These are phyloP conservation scores for Coregonus clupeaformis DNA, from an alignment of 2,113 vertebrate species.

Conservation along the genomic window DNA sequence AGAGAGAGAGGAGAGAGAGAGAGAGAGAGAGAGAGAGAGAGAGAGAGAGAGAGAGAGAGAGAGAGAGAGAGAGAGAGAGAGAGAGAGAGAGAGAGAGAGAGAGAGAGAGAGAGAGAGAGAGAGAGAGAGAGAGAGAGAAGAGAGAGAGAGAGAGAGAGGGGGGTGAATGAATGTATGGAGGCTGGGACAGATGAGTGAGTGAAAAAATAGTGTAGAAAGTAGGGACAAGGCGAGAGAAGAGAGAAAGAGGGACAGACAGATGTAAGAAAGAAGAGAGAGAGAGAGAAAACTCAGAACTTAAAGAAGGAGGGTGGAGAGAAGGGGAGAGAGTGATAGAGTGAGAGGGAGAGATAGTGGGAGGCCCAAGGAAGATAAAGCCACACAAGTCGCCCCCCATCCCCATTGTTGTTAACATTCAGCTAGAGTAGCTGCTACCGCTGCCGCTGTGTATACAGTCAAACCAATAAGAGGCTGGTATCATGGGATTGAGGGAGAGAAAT, in stretches of 20 bases:
- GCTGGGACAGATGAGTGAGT: constrained; percentile 13
- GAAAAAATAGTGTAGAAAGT: constrained; percentile 21
- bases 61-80: too few relatives aligned
- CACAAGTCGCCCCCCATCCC: constrained; percentile 3
- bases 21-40: constrained; percentile 3
- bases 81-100: too few relatives aligned
- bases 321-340: constrained; percentile 2
- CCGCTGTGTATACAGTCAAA: constrained; percentile 57
- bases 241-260: constrained; percentile 39
- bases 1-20: not conserved
- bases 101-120: too few relatives aligned
- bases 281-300: not conserved
- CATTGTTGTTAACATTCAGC: constrained; percentile 65
- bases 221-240: constrained; percentile 4
- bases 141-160: too few relatives aligned
- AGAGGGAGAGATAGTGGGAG: constrained; percentile 8
- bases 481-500: constrained; percentile 58
- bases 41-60: constrained; percentile 1
- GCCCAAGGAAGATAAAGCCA: constrained; percentile 27
- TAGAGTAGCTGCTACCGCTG: constrained; percentile 29
- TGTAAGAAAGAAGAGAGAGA: not conserved
- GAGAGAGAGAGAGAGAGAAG: too few relatives aligned
- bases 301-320: not conserved
- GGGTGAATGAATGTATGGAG: not conserved
- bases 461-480: constrained; percentile 62